Base-by-base conservation (phyloP, 2,113 vertebrate genomes). In the Cottus gobio region DNA sequence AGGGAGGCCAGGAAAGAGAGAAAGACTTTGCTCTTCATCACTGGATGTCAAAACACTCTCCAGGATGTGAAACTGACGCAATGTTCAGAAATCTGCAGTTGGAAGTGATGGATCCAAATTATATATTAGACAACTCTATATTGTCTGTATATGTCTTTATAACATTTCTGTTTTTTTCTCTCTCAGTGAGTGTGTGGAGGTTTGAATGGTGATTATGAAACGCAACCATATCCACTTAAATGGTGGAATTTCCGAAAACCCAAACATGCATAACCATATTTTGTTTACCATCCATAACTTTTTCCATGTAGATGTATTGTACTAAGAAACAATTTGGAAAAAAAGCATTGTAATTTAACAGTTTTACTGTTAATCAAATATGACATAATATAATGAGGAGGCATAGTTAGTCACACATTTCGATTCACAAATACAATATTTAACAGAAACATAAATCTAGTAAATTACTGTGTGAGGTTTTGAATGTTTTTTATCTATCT, bases 1-100 rank as follows among this genome's bases (percentile, higher is more conserved):
- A 37, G 74, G 39, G 64, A 54, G 28, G 63, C 30, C 50, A 71
- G 66, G 34, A 44, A 56, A 58, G 30, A 65, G 36, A 37, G 24
- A 58, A 22, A 50, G 7, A 63, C 36, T 63, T 69, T 60, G 54
- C 13, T 39, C 50, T 48, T 82, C 15, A 73, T 18, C 28, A 57
- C 28, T 20, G 26, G 24, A 68, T 67, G 54, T 72, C 68, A 54
- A 63, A 72, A 31, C 34, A 60, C 62, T 77, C 18, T 65, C 31
- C 15, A 52, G 18, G 54, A 62, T 67, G 48, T 64, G 39, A 52
- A 64, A 84, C 62, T 74, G 61, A 77, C 46, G 60, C 74, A 83
- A 84, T 69, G 52, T 34, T 71, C 20, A 48, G 66, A 73, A 88
- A 88, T 70, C 44, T 28, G 1, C 15, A 39, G n/a, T 31, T 42